phyloP scores from a whole-genome alignment of 2,113 vertebrate genomes.

The Danionella cerebrum region DNA sequence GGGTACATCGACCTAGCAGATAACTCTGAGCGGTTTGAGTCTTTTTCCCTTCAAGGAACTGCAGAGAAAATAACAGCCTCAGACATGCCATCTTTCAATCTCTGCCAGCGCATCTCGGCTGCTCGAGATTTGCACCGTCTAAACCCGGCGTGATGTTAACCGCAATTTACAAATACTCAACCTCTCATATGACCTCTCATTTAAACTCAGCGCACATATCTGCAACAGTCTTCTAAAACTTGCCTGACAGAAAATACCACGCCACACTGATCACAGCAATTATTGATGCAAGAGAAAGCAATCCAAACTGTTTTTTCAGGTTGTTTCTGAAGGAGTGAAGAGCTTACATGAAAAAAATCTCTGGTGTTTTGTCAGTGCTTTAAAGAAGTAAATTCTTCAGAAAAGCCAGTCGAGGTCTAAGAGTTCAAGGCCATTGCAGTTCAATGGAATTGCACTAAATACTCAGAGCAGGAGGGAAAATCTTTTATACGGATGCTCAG shows the following conservation, averaged over 20 bases:
- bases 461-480: not conserved
- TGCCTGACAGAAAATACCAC: not conserved
- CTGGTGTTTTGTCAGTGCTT: not conserved
- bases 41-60: not conserved
- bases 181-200: not conserved
- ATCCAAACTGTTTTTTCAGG: not conserved
- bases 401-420: constrained; percentile 13
- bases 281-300: not conserved
- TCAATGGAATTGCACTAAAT: constrained; percentile 20
- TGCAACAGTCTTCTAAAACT: not conserved
- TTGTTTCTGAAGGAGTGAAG: not conserved
- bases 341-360: not conserved
- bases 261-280: not conserved
- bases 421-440: constrained; percentile 15
- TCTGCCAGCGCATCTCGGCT: not conserved
- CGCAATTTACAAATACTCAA: not conserved
- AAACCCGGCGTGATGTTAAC: not conserved
- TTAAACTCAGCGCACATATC: not conserved
- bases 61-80: constrained; percentile 1
- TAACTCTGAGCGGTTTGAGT: not conserved
- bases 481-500: too few relatives aligned
- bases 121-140: not conserved
- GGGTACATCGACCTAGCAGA: not conserved
- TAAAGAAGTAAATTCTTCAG: constrained; percentile 8
- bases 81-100: not conserved